These are phyloP conservation scores for Paraplagusia blochii DNA, from an alignment of 2,113 vertebrate genomes.

Conservation along the genomic window DNA sequence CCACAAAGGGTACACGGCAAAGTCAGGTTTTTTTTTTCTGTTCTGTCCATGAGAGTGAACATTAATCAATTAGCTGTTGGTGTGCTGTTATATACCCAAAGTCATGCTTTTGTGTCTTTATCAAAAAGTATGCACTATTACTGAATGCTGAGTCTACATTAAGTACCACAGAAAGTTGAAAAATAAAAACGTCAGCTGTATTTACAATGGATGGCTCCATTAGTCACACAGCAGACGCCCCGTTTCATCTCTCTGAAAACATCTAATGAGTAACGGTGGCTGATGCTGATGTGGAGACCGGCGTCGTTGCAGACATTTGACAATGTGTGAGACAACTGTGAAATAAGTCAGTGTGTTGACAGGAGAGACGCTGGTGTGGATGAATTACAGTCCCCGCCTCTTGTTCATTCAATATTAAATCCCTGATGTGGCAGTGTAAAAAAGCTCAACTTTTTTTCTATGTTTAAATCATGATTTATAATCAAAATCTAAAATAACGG, in stretches of 20 bases:
- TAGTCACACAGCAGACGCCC: conserved; percentile 5
- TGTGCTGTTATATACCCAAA: conserved; percentile 12
- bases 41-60: conserved; percentile 16
- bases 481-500: too few relatives aligned
- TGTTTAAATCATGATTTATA: too few relatives aligned
- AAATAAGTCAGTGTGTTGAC: neutral
- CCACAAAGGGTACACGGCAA: too few relatives aligned
- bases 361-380: neutral
- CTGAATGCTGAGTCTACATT: conserved; percentile 12
- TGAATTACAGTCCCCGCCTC: neutral
- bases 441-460: too few relatives aligned
- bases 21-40: conserved; percentile 16
- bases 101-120: neutral
- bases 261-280: conserved; percentile 1
- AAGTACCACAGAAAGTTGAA: neutral
- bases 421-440: too few relatives aligned
- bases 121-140: neutral
- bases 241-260: conserved; percentile 1
- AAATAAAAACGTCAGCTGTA: neutral
- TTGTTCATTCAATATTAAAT: too few relatives aligned
- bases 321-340: conserved; percentile 5
- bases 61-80: conserved; percentile 40
- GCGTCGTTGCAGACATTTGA: conserved; percentile 6
- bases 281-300: neutral
- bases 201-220: neutral